Percentiles rank a stretch among this genome's conserved stretches.
phyloP scores from a whole-genome alignment of 2,888 invertebrate species.

The Linnaemya vulpina region DNA sequence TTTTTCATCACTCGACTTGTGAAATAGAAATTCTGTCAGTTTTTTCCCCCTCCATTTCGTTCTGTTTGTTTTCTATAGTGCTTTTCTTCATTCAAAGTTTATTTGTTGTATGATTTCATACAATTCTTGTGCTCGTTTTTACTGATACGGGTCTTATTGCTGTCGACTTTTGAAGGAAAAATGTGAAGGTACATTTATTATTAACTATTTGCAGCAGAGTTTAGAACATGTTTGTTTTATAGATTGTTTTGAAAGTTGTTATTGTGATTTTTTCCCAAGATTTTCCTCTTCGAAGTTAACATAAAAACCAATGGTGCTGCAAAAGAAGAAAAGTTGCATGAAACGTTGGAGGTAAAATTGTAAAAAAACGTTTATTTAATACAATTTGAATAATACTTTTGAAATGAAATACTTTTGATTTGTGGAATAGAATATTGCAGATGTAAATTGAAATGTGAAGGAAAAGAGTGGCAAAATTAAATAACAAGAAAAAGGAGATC shows the following conservation, averaged over 20 bases:
- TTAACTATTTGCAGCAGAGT: constrained; percentile 23
- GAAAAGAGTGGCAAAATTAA: neutral
- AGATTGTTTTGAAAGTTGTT: constrained; percentile 63
- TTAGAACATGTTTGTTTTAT: constrained; percentile 64
- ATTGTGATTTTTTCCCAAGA: constrained; percentile 52
- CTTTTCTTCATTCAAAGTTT: constrained; percentile 52
- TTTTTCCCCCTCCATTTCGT: constrained; percentile 73
- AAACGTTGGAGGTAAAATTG: constrained; percentile 19
- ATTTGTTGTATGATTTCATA: constrained; percentile 57
- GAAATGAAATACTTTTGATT: constrained; percentile 23
- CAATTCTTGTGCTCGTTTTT: neutral
- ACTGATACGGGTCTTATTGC: neutral
- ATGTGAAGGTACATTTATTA: constrained; percentile 49
- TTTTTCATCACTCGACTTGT: constrained; percentile 2
- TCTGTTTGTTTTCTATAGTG: constrained; percentile 40
- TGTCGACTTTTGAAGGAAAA: neutral
- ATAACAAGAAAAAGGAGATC: neutral
- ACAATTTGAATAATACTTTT: constrained; percentile 27
- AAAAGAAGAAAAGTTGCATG: neutral
- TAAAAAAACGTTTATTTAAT: neutral
- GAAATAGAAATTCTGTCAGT: constrained; percentile 77
- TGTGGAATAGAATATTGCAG: neutral
- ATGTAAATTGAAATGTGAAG: neutral
- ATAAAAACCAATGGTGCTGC: constrained; percentile 49
- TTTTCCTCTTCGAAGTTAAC: constrained; percentile 25